Conservation (phyloP, 2,113 vertebrate species). For the Prinia subflava region DNA sequence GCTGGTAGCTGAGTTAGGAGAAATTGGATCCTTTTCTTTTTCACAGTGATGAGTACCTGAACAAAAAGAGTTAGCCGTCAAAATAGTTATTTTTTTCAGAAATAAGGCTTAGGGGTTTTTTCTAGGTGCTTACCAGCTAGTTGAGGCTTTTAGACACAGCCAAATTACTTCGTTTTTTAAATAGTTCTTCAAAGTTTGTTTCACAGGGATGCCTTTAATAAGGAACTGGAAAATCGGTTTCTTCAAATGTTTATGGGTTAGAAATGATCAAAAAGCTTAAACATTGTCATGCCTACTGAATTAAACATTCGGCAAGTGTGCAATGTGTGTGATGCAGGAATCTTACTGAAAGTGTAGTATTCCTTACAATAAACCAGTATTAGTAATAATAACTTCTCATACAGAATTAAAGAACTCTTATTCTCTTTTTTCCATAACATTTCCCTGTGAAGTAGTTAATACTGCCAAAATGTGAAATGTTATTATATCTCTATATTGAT, state of each 20-base stretch:
- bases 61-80: background rate
- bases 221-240: background rate
- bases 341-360: background rate
- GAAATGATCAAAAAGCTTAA: background rate
- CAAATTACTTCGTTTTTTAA: background rate
- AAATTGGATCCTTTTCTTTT: background rate
- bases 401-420: background rate
- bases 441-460: background rate
- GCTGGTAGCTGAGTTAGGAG: background rate
- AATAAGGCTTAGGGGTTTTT: background rate
- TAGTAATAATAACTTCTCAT: background rate
- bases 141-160: background rate
- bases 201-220: background rate
- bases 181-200: background rate
- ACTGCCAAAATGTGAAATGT: background rate
- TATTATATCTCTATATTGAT: background rate
- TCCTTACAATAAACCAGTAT: background rate
- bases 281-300: background rate
- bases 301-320: background rate
- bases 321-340: background rate
- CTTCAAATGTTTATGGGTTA: background rate
- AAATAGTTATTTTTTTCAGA: background rate
- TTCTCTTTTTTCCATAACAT: fast-evolving
- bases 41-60: background rate
- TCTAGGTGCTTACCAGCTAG: background rate